Evolutionary conservation across 2,888 invertebrate species (phyloP).

Genomic region (Hipparchia sbordonii): DNA sequence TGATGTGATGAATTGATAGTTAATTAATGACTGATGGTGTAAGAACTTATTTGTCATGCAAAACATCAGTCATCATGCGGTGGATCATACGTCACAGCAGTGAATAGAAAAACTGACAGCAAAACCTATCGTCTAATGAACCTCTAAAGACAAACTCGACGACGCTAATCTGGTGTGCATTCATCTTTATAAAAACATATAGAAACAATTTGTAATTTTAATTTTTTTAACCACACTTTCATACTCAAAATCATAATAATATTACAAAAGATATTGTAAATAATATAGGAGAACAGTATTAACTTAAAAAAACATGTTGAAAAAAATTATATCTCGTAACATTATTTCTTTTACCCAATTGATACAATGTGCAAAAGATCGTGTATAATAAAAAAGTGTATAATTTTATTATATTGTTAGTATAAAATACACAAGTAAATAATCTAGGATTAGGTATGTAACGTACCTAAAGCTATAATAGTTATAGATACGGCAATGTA

Average conservation of each 20-base stretch:
- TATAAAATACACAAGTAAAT: conserved; percentile 75
- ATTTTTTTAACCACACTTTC: background rate
- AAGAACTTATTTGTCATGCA: no score
- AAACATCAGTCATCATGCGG: no score
- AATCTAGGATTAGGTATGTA: conserved; percentile 48
- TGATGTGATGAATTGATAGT: no score
- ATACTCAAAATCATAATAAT: background rate
- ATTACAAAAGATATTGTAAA: conserved; percentile 17
- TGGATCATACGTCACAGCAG: no score
- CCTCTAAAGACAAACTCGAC: no score
- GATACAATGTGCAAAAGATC: conserved; percentile 59
- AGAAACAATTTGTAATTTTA: no score
- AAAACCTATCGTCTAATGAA: no score
- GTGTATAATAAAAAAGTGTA: conserved; percentile 66
- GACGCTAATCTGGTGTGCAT: background rate
- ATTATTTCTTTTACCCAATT: conserved; percentile 28
- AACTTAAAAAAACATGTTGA: conserved; percentile 18
- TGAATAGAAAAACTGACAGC: no score
- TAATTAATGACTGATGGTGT: no score
- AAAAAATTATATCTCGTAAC: conserved; percentile 12
- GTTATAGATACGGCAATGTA: conserved; percentile 65
- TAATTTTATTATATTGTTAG: conserved; percentile 68
- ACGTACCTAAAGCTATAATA: conserved; percentile 71
- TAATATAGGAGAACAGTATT: conserved; percentile 32
- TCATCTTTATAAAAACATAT: background rate